These are phyloP conservation scores for Eupithecia inturbata DNA, from an alignment of 2,888 invertebrate species.

Conservation along the genomic window DNA sequence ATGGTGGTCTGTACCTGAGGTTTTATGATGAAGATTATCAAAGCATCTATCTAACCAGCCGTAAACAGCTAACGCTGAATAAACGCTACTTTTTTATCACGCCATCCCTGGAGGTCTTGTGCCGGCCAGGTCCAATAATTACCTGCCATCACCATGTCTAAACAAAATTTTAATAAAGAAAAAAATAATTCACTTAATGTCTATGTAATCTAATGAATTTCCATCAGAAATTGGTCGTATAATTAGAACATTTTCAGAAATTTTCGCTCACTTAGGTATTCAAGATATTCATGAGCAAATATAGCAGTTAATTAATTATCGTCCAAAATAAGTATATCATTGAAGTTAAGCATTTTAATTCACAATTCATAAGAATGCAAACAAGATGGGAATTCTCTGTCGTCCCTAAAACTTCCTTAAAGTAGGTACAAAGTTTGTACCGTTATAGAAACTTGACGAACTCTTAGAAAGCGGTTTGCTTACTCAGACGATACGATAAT, in stretches of 20 bases:
- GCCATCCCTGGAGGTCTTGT: not conserved
- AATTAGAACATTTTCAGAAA: not conserved
- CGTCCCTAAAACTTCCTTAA: conserved; percentile 15
- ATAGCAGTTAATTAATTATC: conserved; percentile 14
- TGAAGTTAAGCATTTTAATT: conserved; percentile 27
- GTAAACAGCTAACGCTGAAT: not conserved
- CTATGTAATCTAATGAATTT: not conserved
- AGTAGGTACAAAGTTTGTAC: conserved; percentile 16
- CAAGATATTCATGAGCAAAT: not conserved
- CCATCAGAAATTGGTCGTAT: not conserved
- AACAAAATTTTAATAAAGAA: not conserved
- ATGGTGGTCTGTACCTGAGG: not conserved
- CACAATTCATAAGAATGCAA: conserved; percentile 24
- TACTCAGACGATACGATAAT: conserved; percentile 6
- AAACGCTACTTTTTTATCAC: not conserved
- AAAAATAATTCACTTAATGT: not conserved
- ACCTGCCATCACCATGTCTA: not conserved
- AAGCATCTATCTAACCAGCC: not conserved
- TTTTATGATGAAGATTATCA: not conserved
- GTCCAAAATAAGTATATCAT: conserved; percentile 22
- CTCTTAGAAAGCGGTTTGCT: conserved; percentile 2
- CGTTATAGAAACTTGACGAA: conserved; percentile 13
- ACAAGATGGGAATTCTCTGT: conserved; percentile 19
- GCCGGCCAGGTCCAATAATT: not conserved
- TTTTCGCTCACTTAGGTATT: not conserved